phyloP scores from a whole-genome alignment of 2,888 invertebrate species.

The Hirtodrosophila confusa region DNA sequence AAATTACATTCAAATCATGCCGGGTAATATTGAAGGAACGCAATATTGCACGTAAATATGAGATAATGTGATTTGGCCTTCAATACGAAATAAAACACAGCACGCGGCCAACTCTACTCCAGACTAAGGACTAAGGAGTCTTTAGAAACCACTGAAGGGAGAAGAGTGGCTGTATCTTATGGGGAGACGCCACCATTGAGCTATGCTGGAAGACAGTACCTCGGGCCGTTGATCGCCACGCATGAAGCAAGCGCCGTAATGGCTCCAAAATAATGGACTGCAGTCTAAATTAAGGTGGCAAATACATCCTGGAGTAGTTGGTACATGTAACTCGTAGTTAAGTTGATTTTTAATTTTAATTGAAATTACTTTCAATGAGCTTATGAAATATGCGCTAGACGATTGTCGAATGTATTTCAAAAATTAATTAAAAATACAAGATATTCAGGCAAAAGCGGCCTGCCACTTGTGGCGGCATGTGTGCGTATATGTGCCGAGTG shows the following conservation, averaged over 20 bases:
- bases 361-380: slow-evolving; percentile 51
- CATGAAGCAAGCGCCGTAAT: slow-evolving; percentile 5
- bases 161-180: slow-evolving; percentile 15
- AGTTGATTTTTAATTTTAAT: slow-evolving; percentile 45
- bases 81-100: too few relatives aligned
- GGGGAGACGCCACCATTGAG: slow-evolving; percentile 12
- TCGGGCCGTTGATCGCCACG: slow-evolving; percentile 4
- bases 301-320: slow-evolving; percentile 16
- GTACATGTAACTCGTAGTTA: slow-evolving; percentile 2
- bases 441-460: slow-evolving; percentile 39
- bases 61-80: too few relatives aligned
- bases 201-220: background rate
- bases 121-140: slow-evolving; percentile 5
- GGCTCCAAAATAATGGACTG: background rate
- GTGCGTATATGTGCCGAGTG: slow-evolving; percentile 41
- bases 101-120: background rate
- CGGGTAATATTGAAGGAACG: too few relatives aligned
- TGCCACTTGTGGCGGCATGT: slow-evolving; percentile 60
- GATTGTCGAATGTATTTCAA: slow-evolving; percentile 52
- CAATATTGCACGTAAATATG: too few relatives aligned
- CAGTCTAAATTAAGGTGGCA: slow-evolving; percentile 18
- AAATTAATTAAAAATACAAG: slow-evolving; percentile 64
- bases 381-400: slow-evolving; percentile 52
- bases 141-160: too few relatives aligned
- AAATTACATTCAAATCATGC: too few relatives aligned